Evolutionary conservation across 2,888 invertebrate genomes (phyloP), one percentile per base, ranked within the genome.

Genomic region (Daptonema setosum): DNA sequence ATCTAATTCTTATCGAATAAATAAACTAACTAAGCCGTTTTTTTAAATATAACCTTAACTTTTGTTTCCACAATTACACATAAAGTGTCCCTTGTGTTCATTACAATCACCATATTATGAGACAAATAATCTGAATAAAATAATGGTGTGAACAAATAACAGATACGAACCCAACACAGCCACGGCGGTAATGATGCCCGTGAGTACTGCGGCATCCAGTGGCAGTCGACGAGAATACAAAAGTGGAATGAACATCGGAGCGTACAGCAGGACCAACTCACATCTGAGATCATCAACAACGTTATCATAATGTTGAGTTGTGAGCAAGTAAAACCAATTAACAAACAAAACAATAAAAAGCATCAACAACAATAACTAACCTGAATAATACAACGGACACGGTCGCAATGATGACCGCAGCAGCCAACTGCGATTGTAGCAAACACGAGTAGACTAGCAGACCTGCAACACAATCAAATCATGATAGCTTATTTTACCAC

Each of bases 311-410:
- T n/a, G n/a, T n/a, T n/a, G n/a, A n/a, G n/a, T n/a, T n/a, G n/a
- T n/a, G n/a, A n/a, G n/a, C n/a, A n/a, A n/a, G n/a, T n/a, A n/a
- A n/a, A n/a, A n/a, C n/a, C n/a, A n/a, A n/a, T n/a, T n/a, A n/a
- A n/a, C n/a, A n/a, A n/a, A n/a, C n/a, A n/a, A n/a, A n/a, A n/a
- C n/a, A n/a, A n/a, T n/a, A n/a, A n/a, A n/a, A n/a, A n/a, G n/a
- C n/a, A n/a, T n/a, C n/a, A n/a, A n/a, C n/a, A n/a, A n/a, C n/a
- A n/a, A n/a, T n/a, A n/a, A n/a, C n/a, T n/a, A n/a, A n/a, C 68
- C 97, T 79, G 72, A 93, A 91, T 69, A 93, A 80, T 57, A 93
- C 77, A 59, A 87, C 83, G 50, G 86, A 81, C 62, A 83, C 81
- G 88, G 83, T 61, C 80, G 79, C 70, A 82, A 78, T 53, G 91